Evolutionary conservation across 2,113 vertebrate genomes (phyloP), one percentile per base, ranked within the genome.

Genomic region (Desmodus rotundus): DNA sequence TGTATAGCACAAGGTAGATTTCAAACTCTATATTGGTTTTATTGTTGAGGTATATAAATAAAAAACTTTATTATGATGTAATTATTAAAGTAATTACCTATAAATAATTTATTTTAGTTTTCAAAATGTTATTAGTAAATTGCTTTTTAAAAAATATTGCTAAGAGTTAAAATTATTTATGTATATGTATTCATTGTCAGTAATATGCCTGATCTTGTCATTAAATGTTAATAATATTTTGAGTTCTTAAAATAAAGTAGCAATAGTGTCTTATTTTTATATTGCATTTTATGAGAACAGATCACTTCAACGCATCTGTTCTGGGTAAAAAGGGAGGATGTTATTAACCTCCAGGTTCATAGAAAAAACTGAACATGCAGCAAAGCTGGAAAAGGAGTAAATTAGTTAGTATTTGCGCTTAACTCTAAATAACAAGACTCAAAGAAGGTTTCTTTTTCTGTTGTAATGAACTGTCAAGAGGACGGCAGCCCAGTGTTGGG

Each of bases 1-100:
- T 89, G 83, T 89, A 36, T 43, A 31, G 41, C 54, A 56, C 22
- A 87, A n/a, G 82, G 80, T 89, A 87, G 89, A 74, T 92, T 90
- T 94, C 70, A 92, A 97, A 91, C 10, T 73, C 95, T 28, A 31
- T 87, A 15, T 98, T 92, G 38, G 41, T 82, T 96, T 90, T 93
- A 89, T 95, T 97, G 80, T 85, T 98, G 72, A 89, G 36, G 94
- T 95, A 94, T 3, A 74, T 85, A 96, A 77, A 77, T 41, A 24
- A 61, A n/a, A 84, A 41, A 28, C 28, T 80, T 83, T 90, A 78
- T 97, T 96, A 70, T 80, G 47, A 76, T 45, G 1, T 8, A 36
- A 2, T 90, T 87, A 93, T 81, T 90, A 70, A 92, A 95, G 56
- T 84, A 83, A 73, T 91, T 84, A n/a, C 33, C 65, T 77, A 24